These are phyloP conservation scores for Neodiprion lecontei DNA, from an alignment of 1,140 invertebrate genomes.

Conservation along the genomic window DNA sequence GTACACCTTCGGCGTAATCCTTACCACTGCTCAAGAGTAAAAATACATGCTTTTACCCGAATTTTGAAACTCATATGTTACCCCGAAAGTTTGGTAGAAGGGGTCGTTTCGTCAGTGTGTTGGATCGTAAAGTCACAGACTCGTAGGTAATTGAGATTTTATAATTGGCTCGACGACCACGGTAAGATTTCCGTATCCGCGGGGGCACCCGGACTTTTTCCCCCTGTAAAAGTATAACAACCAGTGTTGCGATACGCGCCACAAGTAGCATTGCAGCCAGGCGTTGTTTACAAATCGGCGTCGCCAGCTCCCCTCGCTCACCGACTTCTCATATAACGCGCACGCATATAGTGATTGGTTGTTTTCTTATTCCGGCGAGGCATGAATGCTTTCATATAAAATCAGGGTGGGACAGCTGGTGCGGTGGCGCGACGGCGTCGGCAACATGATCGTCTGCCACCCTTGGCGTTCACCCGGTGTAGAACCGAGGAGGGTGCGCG, in stretches of 20 bases:
- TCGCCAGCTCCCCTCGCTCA: background rate
- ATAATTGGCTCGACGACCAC: too few relatives aligned
- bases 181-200: too few relatives aligned
- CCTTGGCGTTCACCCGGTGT: background rate
- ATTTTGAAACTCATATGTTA: too few relatives aligned
- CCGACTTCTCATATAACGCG: background rate
- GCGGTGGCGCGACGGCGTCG: background rate
- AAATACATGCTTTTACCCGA: too few relatives aligned
- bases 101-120: too few relatives aligned
- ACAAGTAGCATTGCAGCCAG: background rate
- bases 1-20: too few relatives aligned
- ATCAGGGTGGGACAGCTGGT: slow-evolving; percentile 1
- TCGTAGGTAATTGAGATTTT: too few relatives aligned
- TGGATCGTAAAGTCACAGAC: too few relatives aligned
- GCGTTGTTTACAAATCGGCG: background rate
- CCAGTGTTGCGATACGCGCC: background rate
- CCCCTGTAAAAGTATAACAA: too few relatives aligned
- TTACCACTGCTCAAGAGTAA: too few relatives aligned
- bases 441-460: slow-evolving; percentile 1
- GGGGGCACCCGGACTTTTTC: too few relatives aligned
- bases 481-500: background rate
- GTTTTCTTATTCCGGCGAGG: slow-evolving; percentile 1
- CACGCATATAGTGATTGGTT: background rate
- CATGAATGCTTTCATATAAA: slow-evolving; percentile 3
- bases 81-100: too few relatives aligned